These are phyloP conservation scores for Drosophila rhopaloa DNA, from an alignment of 1,140 invertebrate species.

Conservation along the genomic window DNA sequence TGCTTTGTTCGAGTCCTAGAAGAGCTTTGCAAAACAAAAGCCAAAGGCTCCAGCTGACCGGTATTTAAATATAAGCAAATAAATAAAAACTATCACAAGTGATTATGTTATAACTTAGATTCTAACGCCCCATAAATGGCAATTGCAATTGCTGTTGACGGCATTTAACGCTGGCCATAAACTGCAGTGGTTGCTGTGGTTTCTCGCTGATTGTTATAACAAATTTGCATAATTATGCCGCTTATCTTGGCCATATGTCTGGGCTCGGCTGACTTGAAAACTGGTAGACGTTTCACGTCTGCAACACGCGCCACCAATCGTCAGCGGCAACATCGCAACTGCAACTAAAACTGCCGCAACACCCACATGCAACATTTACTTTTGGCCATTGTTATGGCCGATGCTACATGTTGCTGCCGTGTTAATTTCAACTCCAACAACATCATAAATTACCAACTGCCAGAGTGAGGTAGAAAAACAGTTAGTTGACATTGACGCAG, in stretches of 20 bases:
- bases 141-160: slow-evolving; percentile 64
- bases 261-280: slow-evolving; percentile 35
- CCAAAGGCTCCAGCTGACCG: neutral
- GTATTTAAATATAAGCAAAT: slow-evolving; percentile 29
- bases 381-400: slow-evolving; percentile 27
- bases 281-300: slow-evolving; percentile 27
- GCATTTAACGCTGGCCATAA: slow-evolving; percentile 61
- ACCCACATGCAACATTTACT: slow-evolving; percentile 49
- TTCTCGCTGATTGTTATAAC: slow-evolving; percentile 70
- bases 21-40: neutral
- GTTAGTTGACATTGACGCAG: slow-evolving; percentile 77
- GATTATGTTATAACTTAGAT: slow-evolving; percentile 67
- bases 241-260: slow-evolving; percentile 81
- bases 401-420: slow-evolving; percentile 35
- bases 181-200: slow-evolving; percentile 16
- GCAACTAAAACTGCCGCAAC: slow-evolving; percentile 27
- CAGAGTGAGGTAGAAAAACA: slow-evolving; percentile 53
- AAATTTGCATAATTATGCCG: slow-evolving; percentile 83
- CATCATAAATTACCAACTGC: slow-evolving; percentile 68
- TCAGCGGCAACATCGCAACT: slow-evolving; percentile 11
- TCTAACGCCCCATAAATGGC: slow-evolving; percentile 77
- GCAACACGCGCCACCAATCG: slow-evolving; percentile 47
- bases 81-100: slow-evolving; percentile 48
- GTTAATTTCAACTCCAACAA: slow-evolving; percentile 51
- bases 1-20: slow-evolving; percentile 61